Conservation (phyloP, 2,797 vertebrate genomes). For the Gallirallus australis region DNA sequence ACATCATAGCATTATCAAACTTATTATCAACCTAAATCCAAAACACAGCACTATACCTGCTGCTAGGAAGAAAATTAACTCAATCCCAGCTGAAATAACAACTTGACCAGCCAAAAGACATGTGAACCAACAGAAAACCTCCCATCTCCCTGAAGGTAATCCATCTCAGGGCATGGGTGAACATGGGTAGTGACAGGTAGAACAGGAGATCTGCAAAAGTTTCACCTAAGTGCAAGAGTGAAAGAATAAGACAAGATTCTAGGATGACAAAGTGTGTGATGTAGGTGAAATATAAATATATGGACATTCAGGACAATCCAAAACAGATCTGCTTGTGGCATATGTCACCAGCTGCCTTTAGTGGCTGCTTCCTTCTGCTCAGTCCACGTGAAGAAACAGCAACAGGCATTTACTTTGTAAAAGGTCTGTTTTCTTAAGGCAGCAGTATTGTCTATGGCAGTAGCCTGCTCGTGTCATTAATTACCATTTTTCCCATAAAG, state of each 20-base stretch:
- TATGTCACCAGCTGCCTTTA: accelerated
- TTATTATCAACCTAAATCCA: too few relatives aligned
- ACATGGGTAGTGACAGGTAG: background rate
- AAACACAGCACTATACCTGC: too few relatives aligned
- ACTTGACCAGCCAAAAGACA: background rate
- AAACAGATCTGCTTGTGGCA: background rate
- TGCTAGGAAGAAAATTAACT: too few relatives aligned
- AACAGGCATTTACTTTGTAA: background rate
- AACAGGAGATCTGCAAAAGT: background rate
- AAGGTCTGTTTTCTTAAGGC: background rate
- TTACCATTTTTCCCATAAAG: background rate
- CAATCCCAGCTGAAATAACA: background rate
- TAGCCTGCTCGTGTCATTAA: background rate
- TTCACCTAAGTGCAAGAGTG: background rate
- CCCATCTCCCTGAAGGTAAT: background rate
- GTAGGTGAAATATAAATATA: background rate
- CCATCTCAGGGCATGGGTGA: accelerated
- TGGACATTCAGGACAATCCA: background rate
- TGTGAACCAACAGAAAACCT: background rate
- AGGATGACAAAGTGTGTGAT: too few relatives aligned
- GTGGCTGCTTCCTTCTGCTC: background rate
- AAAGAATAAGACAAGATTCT: background rate
- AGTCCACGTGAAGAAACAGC: background rate
- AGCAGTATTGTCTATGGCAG: background rate
- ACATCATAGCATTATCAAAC: too few relatives aligned